Evolutionary conservation across 2,797 vertebrate species (phyloP), one percentile per base, ranked within the genome.

Genomic region (Centropyge bicolor): DNA sequence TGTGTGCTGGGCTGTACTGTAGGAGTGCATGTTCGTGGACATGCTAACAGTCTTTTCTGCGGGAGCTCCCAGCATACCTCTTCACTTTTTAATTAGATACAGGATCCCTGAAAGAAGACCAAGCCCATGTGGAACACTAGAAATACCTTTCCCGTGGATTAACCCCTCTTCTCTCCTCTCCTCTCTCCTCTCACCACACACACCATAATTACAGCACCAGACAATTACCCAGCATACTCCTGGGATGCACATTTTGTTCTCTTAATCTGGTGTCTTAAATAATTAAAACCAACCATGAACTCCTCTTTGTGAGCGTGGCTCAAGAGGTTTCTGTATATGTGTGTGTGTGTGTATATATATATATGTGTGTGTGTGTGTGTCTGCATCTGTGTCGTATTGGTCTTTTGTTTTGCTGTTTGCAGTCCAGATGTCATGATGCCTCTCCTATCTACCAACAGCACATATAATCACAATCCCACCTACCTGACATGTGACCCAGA

Each of bases 251-350:
- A 86, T 95, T 95, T 94, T 94, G 86, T 92, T 94, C 93, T 94
- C 88, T 94, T 95, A 94, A 95, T 94, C 93, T 90, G 91, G 84
- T 90, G 89, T 90, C 75, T 93, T 94, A 90, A 94, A 95, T 95
- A 94, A 96, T 95, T 94, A 91, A 94, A 93, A 88, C 83, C 90
- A 87, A 82, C 89, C 83, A 84, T 91, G 89, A 90, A 89, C 85
- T 89, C 59, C 48, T 80, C 76, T 71, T 84, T 78, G 69, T 80
- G 73, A 83, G 56, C 6, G 10, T 80, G 86, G 84, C 81, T 92
- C 82, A 69, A 82, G 79, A 89, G 82, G 70, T 43, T 11, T 83
- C 24, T 55, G 54, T 35, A 12, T 63, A n/a, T 77, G 27, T 66
- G 31, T 56, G 38, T 66, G 59, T 68, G 40, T 49, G 16, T 41